phyloP scores from a whole-genome alignment of 2,888 invertebrate genomes.

The Drosophila bunnanda region DNA sequence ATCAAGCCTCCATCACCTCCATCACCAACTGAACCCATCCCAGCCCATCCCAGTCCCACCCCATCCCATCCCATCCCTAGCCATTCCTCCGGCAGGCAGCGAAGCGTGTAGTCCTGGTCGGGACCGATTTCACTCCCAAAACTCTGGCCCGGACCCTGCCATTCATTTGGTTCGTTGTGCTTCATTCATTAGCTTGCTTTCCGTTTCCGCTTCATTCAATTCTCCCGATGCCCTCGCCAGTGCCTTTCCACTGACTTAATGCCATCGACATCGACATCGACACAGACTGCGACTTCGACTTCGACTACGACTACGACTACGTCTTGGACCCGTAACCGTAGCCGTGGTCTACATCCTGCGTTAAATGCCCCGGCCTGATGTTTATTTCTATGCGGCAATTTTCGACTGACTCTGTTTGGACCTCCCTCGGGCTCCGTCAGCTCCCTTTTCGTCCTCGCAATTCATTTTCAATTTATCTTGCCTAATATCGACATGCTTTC shows the following conservation, averaged over 20 bases:
- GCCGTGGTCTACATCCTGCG: constrained; percentile 47
- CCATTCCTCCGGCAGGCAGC: constrained; percentile 28
- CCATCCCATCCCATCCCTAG: background rate
- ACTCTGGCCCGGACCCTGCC: constrained; percentile 36
- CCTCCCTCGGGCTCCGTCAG: background rate
- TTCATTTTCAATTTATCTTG: constrained; percentile 80
- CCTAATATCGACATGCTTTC: constrained; percentile 79
- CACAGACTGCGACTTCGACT: constrained; percentile 44
- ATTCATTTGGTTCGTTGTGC: constrained; percentile 76
- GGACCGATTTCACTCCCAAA: constrained; percentile 10
- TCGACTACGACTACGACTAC: too few species aligned
- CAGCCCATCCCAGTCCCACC: background rate
- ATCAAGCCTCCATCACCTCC: constrained; percentile 4
- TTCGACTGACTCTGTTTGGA: constrained; percentile 34
- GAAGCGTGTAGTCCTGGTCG: constrained; percentile 51
- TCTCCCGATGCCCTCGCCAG: constrained; percentile 58
- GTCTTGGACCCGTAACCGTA: constrained; percentile 33
- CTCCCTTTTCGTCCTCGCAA: constrained; percentile 46
- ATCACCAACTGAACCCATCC: background rate
- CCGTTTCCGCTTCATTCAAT: constrained; percentile 79
- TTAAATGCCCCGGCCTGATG: constrained; percentile 46
- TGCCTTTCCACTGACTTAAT: constrained; percentile 67
- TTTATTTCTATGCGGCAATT: constrained; percentile 60
- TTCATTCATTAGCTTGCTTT: constrained; percentile 76
- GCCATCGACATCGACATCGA: constrained; percentile 59